These are phyloP conservation scores for Xiphophorus maculatus DNA, from an alignment of 2,113 vertebrate species.

Conservation along the genomic window DNA sequence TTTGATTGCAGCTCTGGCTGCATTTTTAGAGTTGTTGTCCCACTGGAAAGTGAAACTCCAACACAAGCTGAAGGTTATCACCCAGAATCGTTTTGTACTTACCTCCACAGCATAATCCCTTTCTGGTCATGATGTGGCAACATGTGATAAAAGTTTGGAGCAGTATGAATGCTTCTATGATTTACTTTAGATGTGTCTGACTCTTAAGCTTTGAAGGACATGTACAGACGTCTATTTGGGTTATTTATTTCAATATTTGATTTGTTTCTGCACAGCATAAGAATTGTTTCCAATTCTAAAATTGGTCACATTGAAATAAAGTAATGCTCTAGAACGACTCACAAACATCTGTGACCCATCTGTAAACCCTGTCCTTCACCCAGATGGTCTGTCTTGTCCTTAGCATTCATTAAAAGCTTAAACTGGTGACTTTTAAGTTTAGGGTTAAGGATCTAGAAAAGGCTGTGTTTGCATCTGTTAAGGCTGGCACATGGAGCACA, in stretches of 20 bases:
- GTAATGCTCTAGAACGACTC: neutral
- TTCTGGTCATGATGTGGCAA: no score
- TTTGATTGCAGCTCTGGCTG: neutral
- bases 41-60: neutral
- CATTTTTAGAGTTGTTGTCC: no score
- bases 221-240: slow-evolving; percentile 16
- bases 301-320: neutral
- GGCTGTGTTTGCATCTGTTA: slow-evolving; percentile 23
- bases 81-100: neutral
- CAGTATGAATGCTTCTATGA: no score
- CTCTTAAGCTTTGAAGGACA: neutral
- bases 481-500: neutral
- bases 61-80: neutral
- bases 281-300: neutral
- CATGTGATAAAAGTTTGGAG: no score
- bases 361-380: neutral
- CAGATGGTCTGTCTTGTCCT: neutral
- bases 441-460: slow-evolving; percentile 8
- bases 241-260: no score
- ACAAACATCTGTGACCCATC: slow-evolving; percentile 6
- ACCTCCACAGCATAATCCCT: neutral
- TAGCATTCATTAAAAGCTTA: neutral
- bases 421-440: neutral
- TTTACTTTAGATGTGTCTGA: neutral
- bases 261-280: no score